phyloP scores from a whole-genome alignment of 2,797 vertebrate genomes.

The Arnoldichthys spilopterus region DNA sequence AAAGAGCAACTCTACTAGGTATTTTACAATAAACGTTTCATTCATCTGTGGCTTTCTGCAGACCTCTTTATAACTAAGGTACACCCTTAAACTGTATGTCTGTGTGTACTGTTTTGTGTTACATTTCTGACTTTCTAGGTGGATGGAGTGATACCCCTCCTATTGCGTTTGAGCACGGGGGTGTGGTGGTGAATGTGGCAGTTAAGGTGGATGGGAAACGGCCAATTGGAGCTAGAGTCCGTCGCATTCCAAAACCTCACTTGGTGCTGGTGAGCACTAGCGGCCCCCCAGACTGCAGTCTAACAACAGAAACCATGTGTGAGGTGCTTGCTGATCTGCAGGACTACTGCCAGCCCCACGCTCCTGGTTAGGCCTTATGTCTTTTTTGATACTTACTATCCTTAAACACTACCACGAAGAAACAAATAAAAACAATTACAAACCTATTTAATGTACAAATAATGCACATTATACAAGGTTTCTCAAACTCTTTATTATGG shows the following conservation, averaged over 20 bases:
- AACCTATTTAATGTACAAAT: too few species aligned
- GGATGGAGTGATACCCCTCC: conserved; percentile 97
- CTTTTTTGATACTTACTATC: background rate
- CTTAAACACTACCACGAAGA: background rate
- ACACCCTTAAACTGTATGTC: background rate
- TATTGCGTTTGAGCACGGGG: conserved; percentile 91
- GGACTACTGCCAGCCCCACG: conserved; percentile 91
- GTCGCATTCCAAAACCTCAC: conserved; percentile 78
- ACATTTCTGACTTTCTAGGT: conserved; percentile 68
- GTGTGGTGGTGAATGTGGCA: conserved; percentile 87
- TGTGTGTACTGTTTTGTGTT: background rate
- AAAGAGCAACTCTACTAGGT: too few species aligned
- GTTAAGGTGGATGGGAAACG: conserved; percentile 85
- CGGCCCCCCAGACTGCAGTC: conserved; percentile 61
- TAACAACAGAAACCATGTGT: conserved; percentile 75
- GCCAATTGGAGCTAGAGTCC: conserved; percentile 85
- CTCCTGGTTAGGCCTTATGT: conserved; percentile 80
- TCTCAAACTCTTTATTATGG: too few species aligned
- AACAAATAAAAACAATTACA: too few species aligned
- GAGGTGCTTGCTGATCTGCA: conserved; percentile 79
- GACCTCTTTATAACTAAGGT: background rate
- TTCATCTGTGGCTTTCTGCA: background rate
- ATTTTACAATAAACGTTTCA: too few species aligned
- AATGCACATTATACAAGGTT: too few species aligned
- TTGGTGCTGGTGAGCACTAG: conserved; percentile 79